Conservation (phyloP, 2,113 vertebrate species). For the Spheniscus mendiculus region DNA sequence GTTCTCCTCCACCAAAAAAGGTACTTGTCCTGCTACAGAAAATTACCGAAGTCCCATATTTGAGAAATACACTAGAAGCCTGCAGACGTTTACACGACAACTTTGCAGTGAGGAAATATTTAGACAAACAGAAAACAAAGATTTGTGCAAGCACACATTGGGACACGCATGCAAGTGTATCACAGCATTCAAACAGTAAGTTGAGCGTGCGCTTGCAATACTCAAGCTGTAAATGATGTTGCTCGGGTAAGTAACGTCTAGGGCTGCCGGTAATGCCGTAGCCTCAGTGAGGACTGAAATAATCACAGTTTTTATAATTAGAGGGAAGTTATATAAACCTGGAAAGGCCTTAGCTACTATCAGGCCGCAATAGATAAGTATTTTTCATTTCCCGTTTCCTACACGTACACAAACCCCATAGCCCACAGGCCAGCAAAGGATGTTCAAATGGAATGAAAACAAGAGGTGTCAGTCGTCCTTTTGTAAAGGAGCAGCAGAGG, state of each 20-base stretch:
- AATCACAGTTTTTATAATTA: neutral
- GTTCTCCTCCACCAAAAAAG: neutral
- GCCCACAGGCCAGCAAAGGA: neutral
- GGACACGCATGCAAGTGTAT: neutral
- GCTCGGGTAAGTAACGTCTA: neutral
- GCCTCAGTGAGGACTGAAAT: neutral
- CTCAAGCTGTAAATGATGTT: neutral
- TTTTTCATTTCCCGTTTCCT: neutral
- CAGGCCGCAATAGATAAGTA: neutral
- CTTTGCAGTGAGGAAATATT: neutral
- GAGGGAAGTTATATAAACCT: neutral
- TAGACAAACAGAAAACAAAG: neutral
- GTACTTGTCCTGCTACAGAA: neutral
- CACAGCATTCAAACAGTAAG: neutral
- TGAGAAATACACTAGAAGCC: neutral
- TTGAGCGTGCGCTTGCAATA: neutral
- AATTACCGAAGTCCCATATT: neutral
- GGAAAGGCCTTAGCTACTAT: neutral
- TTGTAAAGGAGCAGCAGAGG: neutral
- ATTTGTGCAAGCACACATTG: neutral
- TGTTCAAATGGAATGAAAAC: neutral
- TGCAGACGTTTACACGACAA: neutral
- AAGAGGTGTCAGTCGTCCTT: neutral
- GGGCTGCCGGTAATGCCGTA: neutral
- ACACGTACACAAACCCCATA: rapidly evolving